These are phyloP conservation scores for Antrozous pallidus DNA, from an alignment of 2,797 vertebrate species.

Conservation along the genomic window DNA sequence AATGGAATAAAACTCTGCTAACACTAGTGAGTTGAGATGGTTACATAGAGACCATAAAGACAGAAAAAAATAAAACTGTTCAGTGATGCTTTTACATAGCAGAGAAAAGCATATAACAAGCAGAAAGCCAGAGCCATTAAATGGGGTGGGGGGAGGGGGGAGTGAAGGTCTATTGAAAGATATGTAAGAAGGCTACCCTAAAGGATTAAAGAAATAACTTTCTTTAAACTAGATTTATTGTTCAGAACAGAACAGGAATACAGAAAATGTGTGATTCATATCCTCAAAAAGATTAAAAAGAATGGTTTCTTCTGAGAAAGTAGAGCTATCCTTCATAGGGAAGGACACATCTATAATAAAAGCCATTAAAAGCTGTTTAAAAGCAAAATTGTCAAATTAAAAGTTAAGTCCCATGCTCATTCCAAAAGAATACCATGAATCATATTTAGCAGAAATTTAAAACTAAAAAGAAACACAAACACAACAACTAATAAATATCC, in stretches of 20 bases:
- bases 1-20: background rate
- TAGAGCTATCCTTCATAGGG: background rate
- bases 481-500: background rate
- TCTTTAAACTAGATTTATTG: conserved; percentile 43
- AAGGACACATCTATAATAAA: background rate
- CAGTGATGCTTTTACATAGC: background rate
- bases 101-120: background rate
- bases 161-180: background rate
- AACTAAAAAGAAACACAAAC: background rate
- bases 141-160: background rate
- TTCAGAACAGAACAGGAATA: background rate
- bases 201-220: conserved; percentile 21
- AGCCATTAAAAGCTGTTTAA: background rate
- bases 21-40: background rate
- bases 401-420: background rate
- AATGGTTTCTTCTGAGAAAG: conserved; percentile 6
- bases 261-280: background rate
- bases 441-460: background rate
- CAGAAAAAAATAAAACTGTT: background rate
- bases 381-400: background rate
- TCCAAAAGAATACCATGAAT: background rate
- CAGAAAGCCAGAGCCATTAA: background rate
- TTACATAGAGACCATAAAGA: background rate
- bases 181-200: background rate
- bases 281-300: conserved; percentile 30